Conservation (phyloP, 2,797 vertebrate genomes). For the Hoplostethus atlanticus region DNA sequence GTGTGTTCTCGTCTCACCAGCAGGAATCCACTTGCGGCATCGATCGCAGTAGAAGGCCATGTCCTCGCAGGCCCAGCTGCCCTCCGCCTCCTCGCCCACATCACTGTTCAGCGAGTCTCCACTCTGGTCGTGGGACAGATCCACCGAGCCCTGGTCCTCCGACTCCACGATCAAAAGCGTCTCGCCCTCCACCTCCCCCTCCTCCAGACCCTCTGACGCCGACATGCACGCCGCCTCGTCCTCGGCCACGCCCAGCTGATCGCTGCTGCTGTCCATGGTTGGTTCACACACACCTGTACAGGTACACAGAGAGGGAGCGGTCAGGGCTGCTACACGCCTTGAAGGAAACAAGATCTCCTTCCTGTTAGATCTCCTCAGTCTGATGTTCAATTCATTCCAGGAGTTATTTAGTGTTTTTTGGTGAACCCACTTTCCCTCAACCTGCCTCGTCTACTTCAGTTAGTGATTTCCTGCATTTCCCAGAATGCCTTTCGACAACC, state of each 20-base stretch:
- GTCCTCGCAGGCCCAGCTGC: slow-evolving; percentile 91
- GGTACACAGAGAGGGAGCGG: background rate
- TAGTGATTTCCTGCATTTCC: no score
- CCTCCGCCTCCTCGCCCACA: slow-evolving; percentile 84
- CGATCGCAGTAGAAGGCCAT: slow-evolving; percentile 96
- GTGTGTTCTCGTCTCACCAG: slow-evolving; percentile 51
- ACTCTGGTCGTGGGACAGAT: slow-evolving; percentile 96
- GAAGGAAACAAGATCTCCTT: no score
- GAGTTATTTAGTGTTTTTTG: no score
- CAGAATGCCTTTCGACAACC: no score
- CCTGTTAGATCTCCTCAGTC: no score
- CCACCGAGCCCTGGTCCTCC: slow-evolving; percentile 95
- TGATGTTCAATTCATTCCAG: no score
- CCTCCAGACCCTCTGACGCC: slow-evolving; percentile 95
- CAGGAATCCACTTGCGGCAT: slow-evolving; percentile 96
- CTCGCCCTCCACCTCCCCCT: slow-evolving; percentile 97
- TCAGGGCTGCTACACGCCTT: no score
- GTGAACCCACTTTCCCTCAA: no score
- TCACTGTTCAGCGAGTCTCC: slow-evolving; percentile 97
- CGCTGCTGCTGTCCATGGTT: slow-evolving; percentile 69
- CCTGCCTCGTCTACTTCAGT: no score
- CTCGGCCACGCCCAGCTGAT: slow-evolving; percentile 83
- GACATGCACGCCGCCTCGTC: slow-evolving; percentile 91
- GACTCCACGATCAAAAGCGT: slow-evolving; percentile 96
- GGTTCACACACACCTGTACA: slow-evolving; percentile 3